These are phyloP conservation scores for Lepas anatifera DNA, from an alignment of 2,888 invertebrate species.

Conservation along the genomic window DNA sequence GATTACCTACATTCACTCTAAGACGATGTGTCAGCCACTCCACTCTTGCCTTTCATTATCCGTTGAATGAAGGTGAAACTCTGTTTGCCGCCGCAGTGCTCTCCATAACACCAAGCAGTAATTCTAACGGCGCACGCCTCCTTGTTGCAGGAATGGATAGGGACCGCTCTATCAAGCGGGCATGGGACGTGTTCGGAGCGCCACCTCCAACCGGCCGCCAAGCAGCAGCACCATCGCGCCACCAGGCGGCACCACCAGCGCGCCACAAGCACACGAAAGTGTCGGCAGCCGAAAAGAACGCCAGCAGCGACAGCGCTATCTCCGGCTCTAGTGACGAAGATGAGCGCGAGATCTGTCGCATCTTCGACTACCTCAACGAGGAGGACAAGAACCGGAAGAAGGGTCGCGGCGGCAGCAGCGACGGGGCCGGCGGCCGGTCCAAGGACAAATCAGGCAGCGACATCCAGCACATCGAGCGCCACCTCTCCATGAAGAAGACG, in stretches of 20 bases:
- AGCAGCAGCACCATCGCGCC: neutral
- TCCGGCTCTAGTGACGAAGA: slow-evolving; percentile 22
- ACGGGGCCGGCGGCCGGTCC: neutral
- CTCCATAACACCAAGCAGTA: too few species aligned
- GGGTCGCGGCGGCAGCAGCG: too few species aligned
- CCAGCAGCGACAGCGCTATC: slow-evolving; percentile 24
- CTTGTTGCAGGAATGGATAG: neutral
- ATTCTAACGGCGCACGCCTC: too few species aligned
- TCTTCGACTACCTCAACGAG: slow-evolving; percentile 25
- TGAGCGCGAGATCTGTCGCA: slow-evolving; percentile 22
- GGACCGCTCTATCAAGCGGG: neutral
- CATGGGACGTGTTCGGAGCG: slow-evolving; percentile 2
- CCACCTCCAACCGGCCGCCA: neutral
- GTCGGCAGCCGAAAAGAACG: slow-evolving; percentile 20
- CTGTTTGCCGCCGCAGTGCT: too few species aligned
- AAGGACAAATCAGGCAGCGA: slow-evolving; percentile 24
- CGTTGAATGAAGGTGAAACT: too few species aligned
- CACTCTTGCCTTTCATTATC: too few species aligned
- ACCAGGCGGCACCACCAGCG: slow-evolving; percentile 2
- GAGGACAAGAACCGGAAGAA: slow-evolving; percentile 12
- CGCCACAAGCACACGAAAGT: slow-evolving; percentile 15
- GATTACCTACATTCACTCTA: too few species aligned
- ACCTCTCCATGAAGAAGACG: slow-evolving; percentile 76
- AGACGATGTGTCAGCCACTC: too few species aligned
- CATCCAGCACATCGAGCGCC: slow-evolving; percentile 61